Conservation (phyloP, 2,888 invertebrate genomes). For the Scrobipalpa atriplicella region DNA sequence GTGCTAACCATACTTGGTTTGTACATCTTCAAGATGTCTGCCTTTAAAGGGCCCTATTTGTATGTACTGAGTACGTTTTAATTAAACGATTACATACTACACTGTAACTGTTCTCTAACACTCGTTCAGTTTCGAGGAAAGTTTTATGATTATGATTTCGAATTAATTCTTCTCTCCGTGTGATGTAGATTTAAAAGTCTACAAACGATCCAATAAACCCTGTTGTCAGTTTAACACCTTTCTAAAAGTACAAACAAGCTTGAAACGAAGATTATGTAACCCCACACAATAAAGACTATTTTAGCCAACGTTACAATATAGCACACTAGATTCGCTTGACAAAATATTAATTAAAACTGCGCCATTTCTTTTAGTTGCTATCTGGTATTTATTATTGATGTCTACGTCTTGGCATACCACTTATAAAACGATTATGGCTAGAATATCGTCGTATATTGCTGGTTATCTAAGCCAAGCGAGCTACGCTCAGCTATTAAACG, state of each 20-base stretch:
- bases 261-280: not conserved
- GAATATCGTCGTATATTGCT: too few species aligned
- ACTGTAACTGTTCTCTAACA: too few species aligned
- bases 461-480: too few species aligned
- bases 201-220: too few species aligned
- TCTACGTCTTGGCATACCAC: not conserved
- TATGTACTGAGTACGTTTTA: too few species aligned
- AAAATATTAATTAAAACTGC: slow-evolving; percentile 18
- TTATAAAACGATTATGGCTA: not conserved
- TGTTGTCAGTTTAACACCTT: not conserved
- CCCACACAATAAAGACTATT: not conserved
- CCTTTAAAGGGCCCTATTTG: too few species aligned
- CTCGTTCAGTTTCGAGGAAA: too few species aligned
- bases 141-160: too few species aligned
- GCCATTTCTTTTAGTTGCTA: not conserved
- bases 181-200: too few species aligned
- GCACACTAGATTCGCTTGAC: not conserved
- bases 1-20: slow-evolving; percentile 7
- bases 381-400: slow-evolving; percentile 1
- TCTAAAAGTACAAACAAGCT: not conserved
- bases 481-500: too few species aligned
- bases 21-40: not conserved
- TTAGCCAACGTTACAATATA: not conserved
- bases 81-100: too few species aligned
- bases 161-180: too few species aligned